Conservation (phyloP, 2,113 vertebrate species). For the Thamnaconus septentrionalis region DNA sequence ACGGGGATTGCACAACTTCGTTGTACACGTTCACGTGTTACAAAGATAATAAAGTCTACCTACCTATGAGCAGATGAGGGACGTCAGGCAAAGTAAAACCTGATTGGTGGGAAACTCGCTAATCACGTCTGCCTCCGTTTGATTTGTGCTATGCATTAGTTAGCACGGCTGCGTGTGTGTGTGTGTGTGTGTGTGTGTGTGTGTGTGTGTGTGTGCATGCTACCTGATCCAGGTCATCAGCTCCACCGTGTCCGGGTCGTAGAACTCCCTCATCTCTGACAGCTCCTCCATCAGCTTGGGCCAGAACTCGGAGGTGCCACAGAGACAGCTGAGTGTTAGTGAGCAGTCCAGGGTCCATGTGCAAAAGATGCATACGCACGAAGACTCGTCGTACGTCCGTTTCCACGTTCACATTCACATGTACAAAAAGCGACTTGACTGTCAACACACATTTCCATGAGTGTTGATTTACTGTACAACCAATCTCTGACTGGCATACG, state of each 20-base stretch:
- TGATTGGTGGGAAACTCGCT: constrained; percentile 44
- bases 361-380: too few species aligned
- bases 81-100: neutral
- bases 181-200: constrained; percentile 4
- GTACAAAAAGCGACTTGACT: too few species aligned
- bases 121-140: constrained; percentile 50
- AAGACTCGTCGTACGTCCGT: too few species aligned
- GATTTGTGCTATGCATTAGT: constrained; percentile 31
- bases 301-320: constrained; percentile 81
- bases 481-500: too few species aligned
- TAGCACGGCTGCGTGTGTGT: neutral
- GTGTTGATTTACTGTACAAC: too few species aligned
- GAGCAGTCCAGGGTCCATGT: too few species aligned
- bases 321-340: constrained; percentile 3
- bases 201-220: constrained; percentile 16
- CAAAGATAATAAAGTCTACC: too few species aligned
- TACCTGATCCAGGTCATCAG: constrained; percentile 99
- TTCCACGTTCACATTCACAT: too few species aligned
- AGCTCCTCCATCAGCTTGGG: constrained; percentile 92
- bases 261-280: constrained; percentile 95
- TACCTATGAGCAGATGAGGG: too few species aligned
- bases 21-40: too few species aligned
- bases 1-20: too few species aligned
- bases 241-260: constrained; percentile 98
- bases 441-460: too few species aligned